Percentiles rank a stretch among this genome's conserved stretches.
These are phyloP conservation scores for Sesia apiformis DNA, from an alignment of 2,888 invertebrate species.

Conservation along the genomic window DNA sequence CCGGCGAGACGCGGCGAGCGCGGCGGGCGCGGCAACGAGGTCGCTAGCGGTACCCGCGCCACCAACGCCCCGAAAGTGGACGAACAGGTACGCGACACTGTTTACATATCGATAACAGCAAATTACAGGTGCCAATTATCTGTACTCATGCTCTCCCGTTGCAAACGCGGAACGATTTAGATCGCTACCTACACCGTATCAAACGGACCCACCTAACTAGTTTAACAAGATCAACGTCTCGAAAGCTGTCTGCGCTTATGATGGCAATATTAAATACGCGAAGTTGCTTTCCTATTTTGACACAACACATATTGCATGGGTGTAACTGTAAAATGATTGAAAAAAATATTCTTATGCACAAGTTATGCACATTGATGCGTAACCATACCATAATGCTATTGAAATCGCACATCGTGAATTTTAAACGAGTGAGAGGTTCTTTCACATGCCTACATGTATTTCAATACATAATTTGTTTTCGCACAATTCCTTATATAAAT, in stretches of 20 bases:
- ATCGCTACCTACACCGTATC: conserved; percentile 32
- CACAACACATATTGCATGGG: too few species aligned
- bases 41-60: conserved; percentile 70
- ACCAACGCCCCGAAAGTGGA: conserved; percentile 68
- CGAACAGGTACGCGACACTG: conserved; percentile 70
- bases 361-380: conserved; percentile 17
- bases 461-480: conserved; percentile 5
- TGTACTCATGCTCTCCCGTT: conserved; percentile 19
- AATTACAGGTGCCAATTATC: conserved; percentile 55
- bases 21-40: conserved; percentile 63
- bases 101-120: conserved; percentile 66
- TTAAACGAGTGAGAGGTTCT: conserved; percentile 23
- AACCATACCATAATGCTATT: conserved; percentile 21
- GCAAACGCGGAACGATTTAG: conserved; percentile 33
- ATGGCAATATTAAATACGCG: conserved; percentile 25
- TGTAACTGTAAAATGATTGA: too few species aligned
- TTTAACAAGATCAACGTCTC: conserved; percentile 28
- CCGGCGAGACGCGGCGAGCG: conserved; percentile 59
- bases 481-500: background rate
- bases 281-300: conserved; percentile 4
- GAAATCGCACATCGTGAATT: conserved; percentile 22
- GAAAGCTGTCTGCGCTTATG: conserved; percentile 34
- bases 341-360: too few species aligned
- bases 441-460: conserved; percentile 18
- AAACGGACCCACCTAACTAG: conserved; percentile 24